Conservation (phyloP, 2,797 vertebrate genomes). For the Taenioides sp. region DNA sequence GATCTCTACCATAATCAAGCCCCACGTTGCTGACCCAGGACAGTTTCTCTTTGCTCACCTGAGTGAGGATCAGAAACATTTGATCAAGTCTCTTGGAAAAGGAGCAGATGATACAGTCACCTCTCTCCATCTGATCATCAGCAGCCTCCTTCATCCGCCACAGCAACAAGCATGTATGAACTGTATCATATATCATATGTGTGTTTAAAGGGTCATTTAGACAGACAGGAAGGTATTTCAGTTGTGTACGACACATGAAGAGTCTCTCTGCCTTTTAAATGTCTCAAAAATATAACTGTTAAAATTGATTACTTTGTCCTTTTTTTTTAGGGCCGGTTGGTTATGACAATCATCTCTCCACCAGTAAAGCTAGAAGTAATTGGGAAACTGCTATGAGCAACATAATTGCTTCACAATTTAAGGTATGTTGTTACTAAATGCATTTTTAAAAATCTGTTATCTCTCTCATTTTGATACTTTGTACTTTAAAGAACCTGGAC, state of each 20-base stretch:
- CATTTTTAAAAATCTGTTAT: not conserved
- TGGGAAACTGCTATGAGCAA: slow-evolving; percentile 83
- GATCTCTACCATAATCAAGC: slow-evolving; percentile 79
- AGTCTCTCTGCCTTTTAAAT: not conserved
- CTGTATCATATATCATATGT: not conserved
- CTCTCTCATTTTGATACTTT: not conserved
- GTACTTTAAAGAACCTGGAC: slow-evolving; percentile 75
- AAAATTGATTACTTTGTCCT: not conserved
- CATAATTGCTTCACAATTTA: slow-evolving; percentile 77
- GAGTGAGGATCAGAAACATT: slow-evolving; percentile 80
- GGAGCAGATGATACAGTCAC: slow-evolving; percentile 83
- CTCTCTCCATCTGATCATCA: slow-evolving; percentile 79
- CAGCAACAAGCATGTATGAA: slow-evolving; percentile 74
- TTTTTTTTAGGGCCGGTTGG: slow-evolving; percentile 68
- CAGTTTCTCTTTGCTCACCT: slow-evolving; percentile 83
- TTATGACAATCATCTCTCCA: slow-evolving; percentile 74
- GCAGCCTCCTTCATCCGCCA: slow-evolving; percentile 64
- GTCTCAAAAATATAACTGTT: not conserved
- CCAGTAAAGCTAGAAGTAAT: slow-evolving; percentile 80
- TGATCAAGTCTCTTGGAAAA: slow-evolving; percentile 82
- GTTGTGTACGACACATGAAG: not conserved
- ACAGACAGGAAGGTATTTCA: not conserved
- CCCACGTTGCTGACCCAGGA: slow-evolving; percentile 59
- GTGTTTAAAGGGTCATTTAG: not conserved
- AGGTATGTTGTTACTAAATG: slow-evolving; percentile 69